Evolutionary conservation across 2,888 invertebrate species (phyloP), one percentile per base, ranked within the genome.

Genomic region (Drosophila quinaria): DNA sequence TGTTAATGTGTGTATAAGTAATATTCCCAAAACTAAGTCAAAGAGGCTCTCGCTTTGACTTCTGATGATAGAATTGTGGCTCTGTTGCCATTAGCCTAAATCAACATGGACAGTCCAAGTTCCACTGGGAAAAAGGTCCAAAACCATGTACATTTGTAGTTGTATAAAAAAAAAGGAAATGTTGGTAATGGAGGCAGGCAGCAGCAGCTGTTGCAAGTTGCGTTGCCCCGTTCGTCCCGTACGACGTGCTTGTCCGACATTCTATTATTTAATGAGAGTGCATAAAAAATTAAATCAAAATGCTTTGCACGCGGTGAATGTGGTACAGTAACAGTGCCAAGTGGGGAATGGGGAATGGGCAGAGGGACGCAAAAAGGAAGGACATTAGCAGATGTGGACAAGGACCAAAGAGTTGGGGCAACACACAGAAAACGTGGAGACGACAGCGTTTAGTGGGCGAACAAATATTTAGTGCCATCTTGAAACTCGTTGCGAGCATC

Each of bases 261-360:
- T 58, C 61, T 52, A 64, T 64, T 81, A 79, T 81, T 84, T 81
- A 85, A 82, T 80, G 72, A 80, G 64, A 75, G 70, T 67, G 63
- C 65, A 83, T 80, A 74, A 82, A 74, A 82, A 86, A 80, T 78
- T 78, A 68, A 86, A 80, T 70, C 75, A 71, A 71, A 82, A 75
- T 74, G 69, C 66, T 70, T 47, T 15, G 65, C 74, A 79, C 70
- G 77, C 60, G 42, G 37, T 25, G 25, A 35, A 50, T 11, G 5
- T 13, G 17, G 10, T 49, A 19, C 9, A 44, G n/a, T 44, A 2
- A 3, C 15, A 5, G 5, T 8, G 47, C 8, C 35, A 19, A 1
- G 11, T 19, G 29, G 19, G 37, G 22, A 13, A 17, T 4, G 2
- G 11, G 22, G 33, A 5, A 22, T 31, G 59, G 35, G 29, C 8